Conservation (phyloP, 2,113 vertebrate species). For the Brachyhypopomus gauderio region DNA sequence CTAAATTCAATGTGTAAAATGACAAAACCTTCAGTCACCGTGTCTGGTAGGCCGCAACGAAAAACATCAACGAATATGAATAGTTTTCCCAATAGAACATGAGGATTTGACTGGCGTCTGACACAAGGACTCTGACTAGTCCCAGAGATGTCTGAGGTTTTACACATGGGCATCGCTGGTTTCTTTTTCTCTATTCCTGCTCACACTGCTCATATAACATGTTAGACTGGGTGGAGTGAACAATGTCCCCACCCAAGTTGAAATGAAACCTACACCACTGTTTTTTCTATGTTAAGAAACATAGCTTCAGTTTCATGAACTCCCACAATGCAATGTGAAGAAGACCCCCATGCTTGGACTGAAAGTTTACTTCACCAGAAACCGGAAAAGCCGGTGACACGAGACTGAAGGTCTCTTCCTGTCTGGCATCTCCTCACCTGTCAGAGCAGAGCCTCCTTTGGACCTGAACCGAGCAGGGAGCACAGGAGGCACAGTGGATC, state of each 20-base stretch:
- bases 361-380: background rate
- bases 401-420: background rate
- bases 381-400: background rate
- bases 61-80: constrained; percentile 15
- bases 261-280: too few relatives aligned
- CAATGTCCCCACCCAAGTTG: too few relatives aligned
- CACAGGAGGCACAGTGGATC: too few relatives aligned
- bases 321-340: background rate
- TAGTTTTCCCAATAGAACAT: background rate
- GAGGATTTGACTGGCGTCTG: constrained; percentile 21
- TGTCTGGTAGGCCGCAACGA: constrained; percentile 26
- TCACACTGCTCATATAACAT: too few relatives aligned
- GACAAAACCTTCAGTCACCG: constrained; percentile 42
- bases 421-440: too few relatives aligned
- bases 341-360: background rate
- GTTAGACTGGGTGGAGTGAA: too few relatives aligned
- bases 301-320: background rate
- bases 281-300: background rate
- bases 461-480: too few relatives aligned
- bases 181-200: too few relatives aligned
- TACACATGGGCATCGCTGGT: too few relatives aligned
- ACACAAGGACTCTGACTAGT: background rate
- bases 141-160: too few relatives aligned
- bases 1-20: constrained; percentile 39
- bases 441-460: too few relatives aligned